phyloP scores from a whole-genome alignment of 2,113 vertebrate genomes.

The Fregata magnificens region DNA sequence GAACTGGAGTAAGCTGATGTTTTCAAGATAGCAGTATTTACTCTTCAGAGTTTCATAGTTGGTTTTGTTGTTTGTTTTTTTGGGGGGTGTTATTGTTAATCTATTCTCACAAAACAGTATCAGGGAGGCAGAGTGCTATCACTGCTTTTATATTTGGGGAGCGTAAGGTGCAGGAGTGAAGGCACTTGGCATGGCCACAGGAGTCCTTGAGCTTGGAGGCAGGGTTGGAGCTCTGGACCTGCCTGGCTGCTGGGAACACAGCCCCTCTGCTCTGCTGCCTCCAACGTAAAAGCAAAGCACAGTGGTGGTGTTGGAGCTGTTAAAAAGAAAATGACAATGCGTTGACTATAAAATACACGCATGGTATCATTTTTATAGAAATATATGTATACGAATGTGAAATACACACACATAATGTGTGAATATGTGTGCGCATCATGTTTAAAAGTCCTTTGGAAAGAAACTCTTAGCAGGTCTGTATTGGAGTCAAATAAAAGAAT shows the following conservation, averaged over 20 bases:
- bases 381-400: not conserved
- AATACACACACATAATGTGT: not conserved
- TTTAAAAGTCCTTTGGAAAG: not conserved
- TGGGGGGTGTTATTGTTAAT: not conserved
- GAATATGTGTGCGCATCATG: fast-evolving
- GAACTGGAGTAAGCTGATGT: not conserved
- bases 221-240: not conserved
- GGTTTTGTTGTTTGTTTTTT: not conserved
- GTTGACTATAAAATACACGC: fast-evolving
- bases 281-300: not conserved
- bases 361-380: not conserved
- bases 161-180: not conserved
- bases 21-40: not conserved
- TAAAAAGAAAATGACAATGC: not conserved
- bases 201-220: not conserved
- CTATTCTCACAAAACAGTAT: not conserved
- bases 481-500: not conserved
- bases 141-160: not conserved
- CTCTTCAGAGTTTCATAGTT: not conserved
- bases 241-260: not conserved
- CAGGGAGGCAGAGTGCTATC: not conserved
- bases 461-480: not conserved
- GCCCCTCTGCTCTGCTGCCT: not conserved
- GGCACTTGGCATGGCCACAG: not conserved
- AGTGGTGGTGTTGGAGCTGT: fast-evolving